These are phyloP conservation scores for Brienomyrus brachyistius DNA, from an alignment of 2,113 vertebrate species.

Conservation along the genomic window DNA sequence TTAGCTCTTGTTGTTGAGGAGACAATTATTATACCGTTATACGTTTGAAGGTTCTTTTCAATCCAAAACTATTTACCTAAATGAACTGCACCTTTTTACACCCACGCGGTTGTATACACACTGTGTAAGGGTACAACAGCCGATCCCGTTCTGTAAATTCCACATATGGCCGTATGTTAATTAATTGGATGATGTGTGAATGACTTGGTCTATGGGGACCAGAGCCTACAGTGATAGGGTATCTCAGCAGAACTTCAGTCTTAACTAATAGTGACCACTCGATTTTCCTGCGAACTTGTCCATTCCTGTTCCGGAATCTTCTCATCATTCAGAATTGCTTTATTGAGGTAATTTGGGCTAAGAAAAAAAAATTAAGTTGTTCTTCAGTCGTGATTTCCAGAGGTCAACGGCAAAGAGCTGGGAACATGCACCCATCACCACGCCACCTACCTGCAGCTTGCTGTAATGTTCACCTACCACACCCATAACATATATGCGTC, in stretches of 20 bases:
- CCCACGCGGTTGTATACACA: not conserved
- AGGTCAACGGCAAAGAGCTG: not conserved
- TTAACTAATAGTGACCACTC: not conserved
- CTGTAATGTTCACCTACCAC: not conserved
- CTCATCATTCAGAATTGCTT: not conserved
- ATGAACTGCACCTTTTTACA: not conserved
- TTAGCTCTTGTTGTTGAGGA: not conserved
- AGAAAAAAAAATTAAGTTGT: not conserved
- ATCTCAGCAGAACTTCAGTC: not conserved
- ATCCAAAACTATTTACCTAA: not conserved
- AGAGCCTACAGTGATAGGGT: not conserved
- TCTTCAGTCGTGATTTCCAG: not conserved
- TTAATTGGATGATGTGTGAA: not conserved
- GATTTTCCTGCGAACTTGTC: not conserved
- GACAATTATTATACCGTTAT: not conserved
- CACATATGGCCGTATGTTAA: not conserved
- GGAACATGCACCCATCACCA: not conserved
- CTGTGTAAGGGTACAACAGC: not conserved
- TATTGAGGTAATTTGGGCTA: not conserved
- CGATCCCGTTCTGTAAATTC: not conserved
- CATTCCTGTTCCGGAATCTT: not conserved
- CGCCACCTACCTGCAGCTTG: not conserved
- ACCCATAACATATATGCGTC: not conserved
- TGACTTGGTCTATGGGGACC: not conserved
- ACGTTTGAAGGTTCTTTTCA: not conserved